These are phyloP conservation scores for Lamproptera curius DNA, from an alignment of 2,888 invertebrate genomes.

Conservation along the genomic window DNA sequence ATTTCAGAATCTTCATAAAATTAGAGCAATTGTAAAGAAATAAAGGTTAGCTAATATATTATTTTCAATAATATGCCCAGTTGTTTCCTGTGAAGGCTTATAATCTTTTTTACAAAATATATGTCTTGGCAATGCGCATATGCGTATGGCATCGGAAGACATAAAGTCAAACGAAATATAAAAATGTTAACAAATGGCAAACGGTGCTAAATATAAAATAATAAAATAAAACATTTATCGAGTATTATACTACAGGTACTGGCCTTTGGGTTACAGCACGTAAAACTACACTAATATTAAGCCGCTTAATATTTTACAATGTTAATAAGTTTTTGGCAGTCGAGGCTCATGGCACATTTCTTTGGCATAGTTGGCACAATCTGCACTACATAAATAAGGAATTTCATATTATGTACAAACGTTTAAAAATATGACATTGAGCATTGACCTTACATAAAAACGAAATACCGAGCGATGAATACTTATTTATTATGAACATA, in stretches of 20 bases:
- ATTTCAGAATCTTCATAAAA: no score
- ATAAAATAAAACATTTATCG: slow-evolving; percentile 46
- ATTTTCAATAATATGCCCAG: no score
- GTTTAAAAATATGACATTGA: slow-evolving; percentile 60
- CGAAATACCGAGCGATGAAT: slow-evolving; percentile 68
- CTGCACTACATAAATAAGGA: slow-evolving; percentile 37
- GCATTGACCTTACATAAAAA: slow-evolving; percentile 58
- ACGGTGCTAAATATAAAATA: slow-evolving; percentile 27
- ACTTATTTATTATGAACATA: slow-evolving; percentile 50
- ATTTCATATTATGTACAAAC: slow-evolving; percentile 43
- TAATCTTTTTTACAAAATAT: no score
- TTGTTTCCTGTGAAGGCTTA: no score
- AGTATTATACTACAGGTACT: slow-evolving; percentile 74
- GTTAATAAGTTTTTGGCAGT: slow-evolving; percentile 40
- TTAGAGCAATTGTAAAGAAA: no score
- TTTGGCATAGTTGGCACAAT: slow-evolving; percentile 55
- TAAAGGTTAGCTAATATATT: no score
- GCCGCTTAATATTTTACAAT: slow-evolving; percentile 23
- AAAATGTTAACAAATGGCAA: slow-evolving; percentile 21
- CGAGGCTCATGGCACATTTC: slow-evolving; percentile 33
- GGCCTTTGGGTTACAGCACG: slow-evolving; percentile 50
- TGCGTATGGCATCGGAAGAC: neutral
- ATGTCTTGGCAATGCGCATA: no score
- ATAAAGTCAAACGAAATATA: neutral
- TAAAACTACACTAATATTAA: slow-evolving; percentile 29